phyloP scores from a whole-genome alignment of 1,140 invertebrate genomes.

The Luehdorfia chinensis region DNA sequence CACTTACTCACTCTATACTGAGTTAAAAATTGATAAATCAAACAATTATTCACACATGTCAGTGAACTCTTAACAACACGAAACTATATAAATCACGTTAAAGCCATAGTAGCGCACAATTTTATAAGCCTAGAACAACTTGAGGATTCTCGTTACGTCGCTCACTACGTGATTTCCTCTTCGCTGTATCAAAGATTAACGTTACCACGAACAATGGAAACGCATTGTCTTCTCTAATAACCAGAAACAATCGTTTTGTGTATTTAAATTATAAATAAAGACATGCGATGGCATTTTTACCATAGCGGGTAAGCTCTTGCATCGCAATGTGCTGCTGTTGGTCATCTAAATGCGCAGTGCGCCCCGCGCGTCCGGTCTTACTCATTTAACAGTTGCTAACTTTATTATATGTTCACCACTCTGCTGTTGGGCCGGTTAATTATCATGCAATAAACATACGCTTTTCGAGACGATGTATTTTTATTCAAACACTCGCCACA shows the following conservation, averaged over 20 bases:
- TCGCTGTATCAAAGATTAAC: constrained; percentile 32
- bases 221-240: constrained; percentile 59
- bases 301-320: constrained; percentile 54
- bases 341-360: constrained; percentile 62
- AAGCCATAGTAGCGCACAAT: too few relatives aligned
- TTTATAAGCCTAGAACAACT: constrained; percentile 29
- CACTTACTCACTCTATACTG: background rate
- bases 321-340: constrained; percentile 48
- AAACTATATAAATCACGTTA: background rate
- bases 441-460: constrained; percentile 13
- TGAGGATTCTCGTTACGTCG: constrained; percentile 52
- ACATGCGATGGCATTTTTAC: constrained; percentile 69
- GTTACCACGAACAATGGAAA: constrained; percentile 19
- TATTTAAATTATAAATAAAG: constrained; percentile 58
- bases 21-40: too few relatives aligned
- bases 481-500: constrained; percentile 5
- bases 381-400: constrained; percentile 58
- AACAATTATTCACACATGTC: background rate
- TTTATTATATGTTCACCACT: constrained; percentile 39
- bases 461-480: constrained; percentile 9
- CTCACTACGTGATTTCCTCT: constrained; percentile 61
- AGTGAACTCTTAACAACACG: background rate
- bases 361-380: constrained; percentile 62
- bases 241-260: constrained; percentile 55
- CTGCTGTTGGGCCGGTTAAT: constrained; percentile 6